phyloP scores from a whole-genome alignment of 2,113 vertebrate genomes.

The Mandrillus leucophaeus region DNA sequence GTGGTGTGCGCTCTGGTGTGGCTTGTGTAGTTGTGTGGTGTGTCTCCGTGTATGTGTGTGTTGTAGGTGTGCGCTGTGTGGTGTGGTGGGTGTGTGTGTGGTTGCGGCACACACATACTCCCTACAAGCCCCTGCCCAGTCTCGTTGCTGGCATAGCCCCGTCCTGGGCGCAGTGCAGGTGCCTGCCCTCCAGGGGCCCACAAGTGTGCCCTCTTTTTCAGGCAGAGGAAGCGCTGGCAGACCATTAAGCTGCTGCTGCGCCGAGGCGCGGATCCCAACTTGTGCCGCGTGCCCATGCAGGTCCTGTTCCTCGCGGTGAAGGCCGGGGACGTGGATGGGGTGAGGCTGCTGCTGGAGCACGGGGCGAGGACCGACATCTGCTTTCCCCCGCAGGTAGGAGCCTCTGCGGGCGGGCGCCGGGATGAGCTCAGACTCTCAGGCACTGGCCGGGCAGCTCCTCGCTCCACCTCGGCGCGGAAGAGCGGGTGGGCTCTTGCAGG shows the following conservation, averaged over 20 bases:
- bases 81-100: too few species aligned
- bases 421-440: neutral
- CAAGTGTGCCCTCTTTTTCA: constrained; percentile 48
- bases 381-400: constrained; percentile 82
- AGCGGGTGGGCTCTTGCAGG: too few species aligned
- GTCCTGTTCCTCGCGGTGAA: constrained; percentile 89
- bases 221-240: constrained; percentile 80
- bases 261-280: constrained; percentile 90
- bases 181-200: too few species aligned
- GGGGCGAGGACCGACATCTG: constrained; percentile 87
- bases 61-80: too few species aligned
- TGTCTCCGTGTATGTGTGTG: too few species aligned
- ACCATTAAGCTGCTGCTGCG: constrained; percentile 88
- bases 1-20: too few species aligned
- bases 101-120: too few species aligned
- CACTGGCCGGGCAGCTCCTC: neutral
- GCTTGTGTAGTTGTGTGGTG: too few species aligned
- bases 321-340: constrained; percentile 84
- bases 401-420: neutral
- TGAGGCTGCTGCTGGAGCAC: constrained; percentile 85
- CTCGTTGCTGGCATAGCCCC: too few species aligned
- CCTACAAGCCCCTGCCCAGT: too few species aligned
- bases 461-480: too few species aligned
- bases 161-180: neutral
- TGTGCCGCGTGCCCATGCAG: constrained; percentile 84